These are phyloP conservation scores for Myotis myotis DNA, from an alignment of 2,797 vertebrate species.

Conservation along the genomic window DNA sequence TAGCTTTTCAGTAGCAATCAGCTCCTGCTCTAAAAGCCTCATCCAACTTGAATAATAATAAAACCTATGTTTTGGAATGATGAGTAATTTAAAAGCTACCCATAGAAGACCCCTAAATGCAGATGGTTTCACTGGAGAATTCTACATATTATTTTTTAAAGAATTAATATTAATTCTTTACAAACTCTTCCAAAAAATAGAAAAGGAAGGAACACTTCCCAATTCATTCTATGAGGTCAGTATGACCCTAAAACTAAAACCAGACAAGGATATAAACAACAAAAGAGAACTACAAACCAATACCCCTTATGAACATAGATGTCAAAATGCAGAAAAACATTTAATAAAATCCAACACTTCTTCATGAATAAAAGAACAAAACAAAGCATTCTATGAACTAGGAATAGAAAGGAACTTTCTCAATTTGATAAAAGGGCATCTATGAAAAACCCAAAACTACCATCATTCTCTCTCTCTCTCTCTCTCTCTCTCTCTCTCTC, in stretches of 20 bases:
- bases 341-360: not conserved
- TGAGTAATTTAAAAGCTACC: not conserved
- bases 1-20: not conserved
- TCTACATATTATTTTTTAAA: conserved; percentile 14
- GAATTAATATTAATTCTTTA: not conserved
- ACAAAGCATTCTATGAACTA: not conserved
- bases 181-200: not conserved
- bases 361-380: not conserved
- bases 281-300: not conserved
- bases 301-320: not conserved
- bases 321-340: not conserved
- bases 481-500: too few relatives aligned
- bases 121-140: not conserved
- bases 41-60: conserved; percentile 5
- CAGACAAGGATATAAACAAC: not conserved
- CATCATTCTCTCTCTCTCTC: not conserved
- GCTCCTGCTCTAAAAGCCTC: not conserved
- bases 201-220: not conserved
- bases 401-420: not conserved
- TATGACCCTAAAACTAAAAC: not conserved
- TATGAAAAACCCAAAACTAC: not conserved
- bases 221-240: not conserved
- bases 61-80: not conserved
- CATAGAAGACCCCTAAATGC: not conserved
- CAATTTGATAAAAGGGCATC: not conserved